Evolutionary conservation across 1,140 invertebrate genomes (phyloP).

Genomic region (Eriosoma lanigerum): DNA sequence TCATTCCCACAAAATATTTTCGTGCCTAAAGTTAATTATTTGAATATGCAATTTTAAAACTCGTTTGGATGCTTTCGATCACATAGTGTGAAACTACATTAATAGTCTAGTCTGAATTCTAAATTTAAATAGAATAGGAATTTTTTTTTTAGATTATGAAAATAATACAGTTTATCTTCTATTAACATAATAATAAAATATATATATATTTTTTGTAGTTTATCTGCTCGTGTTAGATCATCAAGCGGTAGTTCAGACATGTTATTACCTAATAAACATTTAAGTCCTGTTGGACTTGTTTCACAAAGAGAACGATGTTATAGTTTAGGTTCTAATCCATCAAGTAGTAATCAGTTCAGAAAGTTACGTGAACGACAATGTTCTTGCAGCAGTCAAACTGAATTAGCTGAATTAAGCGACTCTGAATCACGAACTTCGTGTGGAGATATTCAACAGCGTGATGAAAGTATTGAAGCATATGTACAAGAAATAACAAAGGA

Average conservation of each 20-base stretch:
- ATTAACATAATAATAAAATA: no score
- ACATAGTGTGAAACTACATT: no score
- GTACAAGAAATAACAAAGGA: conserved; percentile 75
- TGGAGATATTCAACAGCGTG: conserved; percentile 59
- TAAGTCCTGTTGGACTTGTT: conserved; percentile 36
- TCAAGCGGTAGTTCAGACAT: conserved; percentile 54
- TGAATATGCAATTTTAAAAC: no score
- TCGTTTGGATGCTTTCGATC: no score
- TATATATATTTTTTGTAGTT: conserved; percentile 46
- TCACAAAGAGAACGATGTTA: conserved; percentile 61
- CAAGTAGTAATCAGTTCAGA: conserved; percentile 57
- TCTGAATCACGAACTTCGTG: conserved; percentile 45
- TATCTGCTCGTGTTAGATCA: conserved; percentile 58
- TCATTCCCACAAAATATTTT: no score
- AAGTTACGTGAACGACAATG: conserved; percentile 62
- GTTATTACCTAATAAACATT: conserved; percentile 9
- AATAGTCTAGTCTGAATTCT: no score
- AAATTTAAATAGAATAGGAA: no score
- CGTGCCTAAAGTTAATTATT: no score
- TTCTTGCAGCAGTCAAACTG: conserved; percentile 72
- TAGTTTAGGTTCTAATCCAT: conserved; percentile 64
- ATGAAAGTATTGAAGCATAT: conserved; percentile 66
- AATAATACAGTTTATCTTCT: no score
- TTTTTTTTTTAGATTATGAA: no score
- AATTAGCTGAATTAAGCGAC: conserved; percentile 65